Evolutionary conservation across 1,140 invertebrate species (phyloP), one percentile per base, ranked within the genome.

Genomic region (Dendrolimus punctatus): DNA sequence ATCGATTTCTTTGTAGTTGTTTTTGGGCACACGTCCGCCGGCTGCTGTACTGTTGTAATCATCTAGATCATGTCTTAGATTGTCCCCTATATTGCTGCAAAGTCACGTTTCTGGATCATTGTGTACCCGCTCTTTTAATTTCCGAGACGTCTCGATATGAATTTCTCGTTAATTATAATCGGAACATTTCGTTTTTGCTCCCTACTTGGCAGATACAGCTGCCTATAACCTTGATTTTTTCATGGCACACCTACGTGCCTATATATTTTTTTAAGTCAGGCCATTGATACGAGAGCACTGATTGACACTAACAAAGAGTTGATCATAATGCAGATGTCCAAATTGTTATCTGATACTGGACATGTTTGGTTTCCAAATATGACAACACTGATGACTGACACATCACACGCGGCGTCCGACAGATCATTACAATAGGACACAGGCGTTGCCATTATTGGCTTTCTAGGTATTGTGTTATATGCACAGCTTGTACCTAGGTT

Each of bases 11-110:
- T 77, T 80, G 69, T 76, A 54, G 71, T 82, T 80, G 75, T 83
- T 85, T 82, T 85, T 80, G 73, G 70, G 65, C 72, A 73, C 61
- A 71, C 68, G 62, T 66, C 64, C 49, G 63, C 56, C 50, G 59
- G 75, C 71, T 79, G 78, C 76, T 63, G 78, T 73, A 67, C 67
- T 73, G 68, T 73, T 76, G 70, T 73, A 75, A 72, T 64, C 76
- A 80, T 82, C 76, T 80, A 81, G 81, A 82, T 81, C 72, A 73
- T 73, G 71, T 75, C 68, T 76, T 44, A 78, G 82, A 83, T 85
- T 83, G 76, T 82, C 76, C 59, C 65, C 55, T 60, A 69, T 67
- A 74, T 73, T 76, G 68, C 53, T 76, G 79, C 78, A 71, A 43
- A 76, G 80, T 85, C 82, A 85, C 71, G 76, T 62, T 79, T 60